Conservation (phyloP, 1,140 invertebrate species). For the Caerostris darwini region DNA sequence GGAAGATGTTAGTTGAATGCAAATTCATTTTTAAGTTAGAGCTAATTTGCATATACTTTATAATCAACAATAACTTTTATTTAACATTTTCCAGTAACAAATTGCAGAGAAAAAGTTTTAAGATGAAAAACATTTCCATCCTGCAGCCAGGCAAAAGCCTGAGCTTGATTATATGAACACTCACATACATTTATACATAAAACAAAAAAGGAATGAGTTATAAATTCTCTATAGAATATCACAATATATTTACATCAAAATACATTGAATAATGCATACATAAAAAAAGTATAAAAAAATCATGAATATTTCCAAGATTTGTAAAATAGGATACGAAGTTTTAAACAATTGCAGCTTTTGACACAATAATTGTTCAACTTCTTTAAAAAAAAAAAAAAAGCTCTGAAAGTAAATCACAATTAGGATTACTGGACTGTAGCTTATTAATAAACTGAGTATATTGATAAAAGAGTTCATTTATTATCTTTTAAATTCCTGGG, state of each 20-base stretch:
- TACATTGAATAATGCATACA: neutral
- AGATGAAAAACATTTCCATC: slow-evolving; percentile 5
- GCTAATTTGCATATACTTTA: too few relatives aligned
- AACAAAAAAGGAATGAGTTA: neutral
- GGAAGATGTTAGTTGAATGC: too few relatives aligned
- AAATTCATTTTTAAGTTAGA: too few relatives aligned
- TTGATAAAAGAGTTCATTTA: too few relatives aligned
- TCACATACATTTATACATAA: neutral
- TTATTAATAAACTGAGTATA: too few relatives aligned
- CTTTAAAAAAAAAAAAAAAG: too few relatives aligned
- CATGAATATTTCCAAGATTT: neutral
- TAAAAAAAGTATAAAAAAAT: neutral
- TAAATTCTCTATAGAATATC: slow-evolving; percentile 12
- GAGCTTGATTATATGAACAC: slow-evolving; percentile 25
- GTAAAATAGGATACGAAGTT: neutral
- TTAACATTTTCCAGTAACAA: slow-evolving; percentile 18
- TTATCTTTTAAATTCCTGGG: neutral
- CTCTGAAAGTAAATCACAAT: too few relatives aligned
- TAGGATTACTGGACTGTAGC: too few relatives aligned
- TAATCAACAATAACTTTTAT: slow-evolving; percentile 23
- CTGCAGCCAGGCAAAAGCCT: slow-evolving; percentile 34
- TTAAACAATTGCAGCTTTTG: too few relatives aligned
- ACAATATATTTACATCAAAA: slow-evolving; percentile 11
- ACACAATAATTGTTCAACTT: too few relatives aligned
- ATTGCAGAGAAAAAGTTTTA: slow-evolving; percentile 37